phyloP scores from a whole-genome alignment of 2,113 vertebrate genomes.

The Centrocercus urophasianus region DNA sequence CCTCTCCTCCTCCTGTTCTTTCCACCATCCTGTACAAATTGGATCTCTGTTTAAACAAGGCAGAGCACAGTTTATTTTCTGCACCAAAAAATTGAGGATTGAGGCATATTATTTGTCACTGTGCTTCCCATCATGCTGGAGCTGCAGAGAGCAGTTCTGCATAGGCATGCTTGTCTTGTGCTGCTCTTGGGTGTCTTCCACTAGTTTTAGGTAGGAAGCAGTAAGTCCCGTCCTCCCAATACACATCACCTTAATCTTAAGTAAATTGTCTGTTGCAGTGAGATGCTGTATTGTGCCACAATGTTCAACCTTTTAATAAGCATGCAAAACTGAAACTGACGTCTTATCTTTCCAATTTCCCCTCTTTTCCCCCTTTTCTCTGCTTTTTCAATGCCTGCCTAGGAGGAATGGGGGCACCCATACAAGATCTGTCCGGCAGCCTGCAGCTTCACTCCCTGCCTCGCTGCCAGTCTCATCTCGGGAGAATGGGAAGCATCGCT shows the following conservation, averaged over 20 bases:
- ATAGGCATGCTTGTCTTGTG: not conserved
- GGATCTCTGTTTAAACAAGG: not conserved
- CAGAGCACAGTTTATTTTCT: not conserved
- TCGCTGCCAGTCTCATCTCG: not conserved
- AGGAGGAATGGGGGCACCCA: slow-evolving; percentile 63
- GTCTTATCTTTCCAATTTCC: not conserved
- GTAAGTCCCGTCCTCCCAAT: not conserved
- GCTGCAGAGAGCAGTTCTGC: not conserved
- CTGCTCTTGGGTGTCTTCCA: not conserved
- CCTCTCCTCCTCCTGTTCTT: not conserved
- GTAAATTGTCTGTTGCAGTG: not conserved
- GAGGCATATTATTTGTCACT: not conserved
- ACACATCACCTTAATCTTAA: not conserved
- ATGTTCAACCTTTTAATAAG: not conserved
- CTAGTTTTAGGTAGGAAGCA: not conserved
- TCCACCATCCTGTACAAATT: not conserved
- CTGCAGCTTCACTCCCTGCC: not conserved
- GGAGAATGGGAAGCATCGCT: slow-evolving; percentile 72
- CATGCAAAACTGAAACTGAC: not conserved
- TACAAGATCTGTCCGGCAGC: not conserved
- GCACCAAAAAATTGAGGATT: not conserved
- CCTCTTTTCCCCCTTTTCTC: not conserved
- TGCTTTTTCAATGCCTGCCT: not conserved
- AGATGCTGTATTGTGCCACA: not conserved
- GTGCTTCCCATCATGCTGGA: not conserved